Evolutionary conservation across 2,113 vertebrate genomes (phyloP), one percentile per base, ranked within the genome.

Genomic region (Chloebia gouldiae): DNA sequence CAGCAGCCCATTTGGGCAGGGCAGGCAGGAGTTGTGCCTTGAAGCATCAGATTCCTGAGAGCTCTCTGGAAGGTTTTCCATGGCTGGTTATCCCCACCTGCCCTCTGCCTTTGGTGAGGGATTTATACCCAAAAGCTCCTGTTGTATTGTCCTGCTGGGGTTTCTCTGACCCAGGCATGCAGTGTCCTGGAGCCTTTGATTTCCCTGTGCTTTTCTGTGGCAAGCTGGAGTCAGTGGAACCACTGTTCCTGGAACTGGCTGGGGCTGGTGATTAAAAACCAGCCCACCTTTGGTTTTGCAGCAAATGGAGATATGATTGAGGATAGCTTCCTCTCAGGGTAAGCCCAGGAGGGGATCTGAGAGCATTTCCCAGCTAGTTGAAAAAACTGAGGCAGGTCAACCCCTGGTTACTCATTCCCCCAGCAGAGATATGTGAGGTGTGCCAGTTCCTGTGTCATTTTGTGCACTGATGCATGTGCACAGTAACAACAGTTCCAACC

Each of bases 91-190:
- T 53, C 59, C 69, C 31, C 21, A 10, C 47, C n/a, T n/a, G 54
- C 30, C 47, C 59, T 64, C 70, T 61, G 51, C 54, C 24, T 79
- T 42, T 16, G 3, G 3, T 14, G 61, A 21, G 49, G 40, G 21
- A 7, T 63, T 66, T 40, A 2, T 25, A 28, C 45, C 60, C 80
- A 1, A 51, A 56, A 35, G 0, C 44, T 7, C 49, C 49, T 44
- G 28, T 40, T 3, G 0, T 8, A 0, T 4, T 8, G 0, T 70
- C 31, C 82, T 14, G 7, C 60, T 30, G 90, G 50, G 16, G 13
- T 42, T 70, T 78, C 7, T 49, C n/a, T 44, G 56, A 23, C 23
- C 27, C 15, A 1, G 20, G 2, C 51, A 4, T 3, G 7, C 1
- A 2, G 45, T 3, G 4, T 11, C 13, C 13, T 2, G 70, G 39